Evolutionary conservation across 2,888 invertebrate genomes (phyloP), one percentile per base, ranked within the genome.

Genomic region (Atrina japonica): DNA sequence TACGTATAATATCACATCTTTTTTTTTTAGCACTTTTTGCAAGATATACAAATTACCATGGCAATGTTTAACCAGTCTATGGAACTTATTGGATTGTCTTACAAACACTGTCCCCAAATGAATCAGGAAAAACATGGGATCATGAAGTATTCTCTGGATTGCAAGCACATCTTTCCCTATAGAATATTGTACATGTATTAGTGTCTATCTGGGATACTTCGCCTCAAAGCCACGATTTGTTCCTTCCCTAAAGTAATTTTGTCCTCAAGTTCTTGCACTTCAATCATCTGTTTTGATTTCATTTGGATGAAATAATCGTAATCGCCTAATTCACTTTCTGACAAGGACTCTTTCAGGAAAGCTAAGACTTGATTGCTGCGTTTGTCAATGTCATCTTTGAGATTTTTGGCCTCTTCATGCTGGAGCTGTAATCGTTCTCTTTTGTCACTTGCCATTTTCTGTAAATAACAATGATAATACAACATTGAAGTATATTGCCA

Each of bases 221-320:
- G 94, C 89, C 93, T 93, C 71, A 96, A 92, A 64, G 95, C 95
- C 77, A 92, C 91, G 82, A 95, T 92, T 91, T 96, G 95, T 90
- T 96, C 95, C 89, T 95, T 95, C 67, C 95, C 94, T 76, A 95
- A 92, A 87, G 95, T 94, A 78, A 96, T 95, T 91, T 95, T 95
- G 90, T 96, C 95, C 82, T 94, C 93, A 79, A 96, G 94, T 88
- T 96, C 96, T 82, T 95, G 93, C 69, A 94, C 93, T 88, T 96
- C 95, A 89, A 96, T 94, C 83, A 95, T 94, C 77, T 96, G 92
- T 91, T 95, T 95, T 40, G 95, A 95, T 91, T 96, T 96, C 94
- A 95, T 96, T 88, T 95, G 94, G 83, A 96, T 94, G 91, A 95
- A 96, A 88, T 95, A 95, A 84, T 94, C 94, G 88, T 95, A 96